These are phyloP conservation scores for Perca schrenkii DNA, from an alignment of 2,113 vertebrate species.

Conservation along the genomic window DNA sequence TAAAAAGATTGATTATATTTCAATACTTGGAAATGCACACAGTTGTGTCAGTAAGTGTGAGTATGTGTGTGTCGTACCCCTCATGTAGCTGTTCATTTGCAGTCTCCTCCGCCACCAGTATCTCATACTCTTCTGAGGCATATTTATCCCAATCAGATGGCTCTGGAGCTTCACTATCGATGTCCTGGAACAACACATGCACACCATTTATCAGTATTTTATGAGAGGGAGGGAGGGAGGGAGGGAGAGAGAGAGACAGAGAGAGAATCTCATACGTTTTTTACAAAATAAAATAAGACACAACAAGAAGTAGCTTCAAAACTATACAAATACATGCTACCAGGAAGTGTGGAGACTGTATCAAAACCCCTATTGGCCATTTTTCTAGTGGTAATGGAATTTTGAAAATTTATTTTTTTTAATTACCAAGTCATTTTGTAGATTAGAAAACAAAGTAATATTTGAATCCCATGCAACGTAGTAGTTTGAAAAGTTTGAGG, in stretches of 20 bases:
- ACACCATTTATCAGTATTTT: slow-evolving; percentile 14
- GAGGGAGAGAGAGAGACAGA: not conserved
- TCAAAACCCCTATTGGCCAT: not conserved
- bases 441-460: not conserved
- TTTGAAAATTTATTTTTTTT: not conserved
- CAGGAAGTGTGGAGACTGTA: not conserved
- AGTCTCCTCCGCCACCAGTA: slow-evolving; percentile 96
- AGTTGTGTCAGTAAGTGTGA: not conserved
- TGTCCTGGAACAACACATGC: slow-evolving; percentile 85
- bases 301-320: not conserved
- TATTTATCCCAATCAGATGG: slow-evolving; percentile 99
- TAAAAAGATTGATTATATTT: not conserved
- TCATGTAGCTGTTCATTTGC: slow-evolving; percentile 95
- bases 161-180: slow-evolving; percentile 93
- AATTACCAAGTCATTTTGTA: not conserved
- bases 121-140: slow-evolving; percentile 97
- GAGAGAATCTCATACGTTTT: not conserved
- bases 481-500: not conserved
- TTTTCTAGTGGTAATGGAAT: not conserved
- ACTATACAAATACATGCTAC: not conserved
- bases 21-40: not conserved
- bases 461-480: not conserved
- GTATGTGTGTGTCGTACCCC: slow-evolving; percentile 82
- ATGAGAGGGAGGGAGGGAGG: not conserved
- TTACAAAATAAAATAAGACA: not conserved